A percentile compares a stretch with the other conserved stretches of the same genome.
These are phyloP conservation scores for Rana temporaria DNA, from an alignment of 2,113 vertebrate genomes.

Conservation along the genomic window DNA sequence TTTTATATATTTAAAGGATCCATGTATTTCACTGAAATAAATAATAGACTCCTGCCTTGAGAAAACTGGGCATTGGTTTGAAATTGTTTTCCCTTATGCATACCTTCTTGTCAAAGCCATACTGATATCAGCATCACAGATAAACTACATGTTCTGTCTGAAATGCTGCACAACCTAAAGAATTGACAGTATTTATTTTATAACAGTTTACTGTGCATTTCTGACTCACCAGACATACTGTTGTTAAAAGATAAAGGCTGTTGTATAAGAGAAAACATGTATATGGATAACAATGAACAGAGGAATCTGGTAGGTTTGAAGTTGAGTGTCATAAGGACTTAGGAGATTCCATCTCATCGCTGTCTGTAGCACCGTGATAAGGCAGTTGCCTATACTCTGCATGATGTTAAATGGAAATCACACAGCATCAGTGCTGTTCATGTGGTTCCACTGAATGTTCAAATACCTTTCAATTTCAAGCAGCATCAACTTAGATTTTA, in stretches of 20 bases:
- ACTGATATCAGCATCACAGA: too few species aligned
- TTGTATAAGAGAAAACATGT: conserved; percentile 24
- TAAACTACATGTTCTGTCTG: too few species aligned
- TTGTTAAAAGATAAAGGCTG: conserved; percentile 2
- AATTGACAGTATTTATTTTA: too few species aligned
- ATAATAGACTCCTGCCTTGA: too few species aligned
- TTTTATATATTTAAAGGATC: too few species aligned
- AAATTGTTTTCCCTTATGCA: too few species aligned
- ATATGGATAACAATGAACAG: conserved; percentile 13
- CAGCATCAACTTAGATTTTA: background rate
- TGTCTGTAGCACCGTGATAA: conserved; percentile 44
- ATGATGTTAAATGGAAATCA: conserved; percentile 16
- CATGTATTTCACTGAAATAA: too few species aligned
- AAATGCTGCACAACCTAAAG: too few species aligned
- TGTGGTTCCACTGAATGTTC: conserved; percentile 6
- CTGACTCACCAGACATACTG: conserved; percentile 13
- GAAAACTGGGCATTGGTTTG: too few species aligned
- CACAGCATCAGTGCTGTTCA: background rate
- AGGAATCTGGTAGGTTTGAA: conserved; percentile 18
- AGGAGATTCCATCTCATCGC: conserved; percentile 34
- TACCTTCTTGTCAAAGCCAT: too few species aligned
- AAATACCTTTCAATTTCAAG: background rate
- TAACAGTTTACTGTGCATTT: background rate
- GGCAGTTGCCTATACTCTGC: background rate
- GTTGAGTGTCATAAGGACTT: background rate